Percentiles rank a stretch among this genome's conserved stretches.
These are phyloP conservation scores for Morbakka virulenta DNA, from an alignment of 30 jellyfish, hydroid and myxozoan genomes.

Conservation along the genomic window DNA sequence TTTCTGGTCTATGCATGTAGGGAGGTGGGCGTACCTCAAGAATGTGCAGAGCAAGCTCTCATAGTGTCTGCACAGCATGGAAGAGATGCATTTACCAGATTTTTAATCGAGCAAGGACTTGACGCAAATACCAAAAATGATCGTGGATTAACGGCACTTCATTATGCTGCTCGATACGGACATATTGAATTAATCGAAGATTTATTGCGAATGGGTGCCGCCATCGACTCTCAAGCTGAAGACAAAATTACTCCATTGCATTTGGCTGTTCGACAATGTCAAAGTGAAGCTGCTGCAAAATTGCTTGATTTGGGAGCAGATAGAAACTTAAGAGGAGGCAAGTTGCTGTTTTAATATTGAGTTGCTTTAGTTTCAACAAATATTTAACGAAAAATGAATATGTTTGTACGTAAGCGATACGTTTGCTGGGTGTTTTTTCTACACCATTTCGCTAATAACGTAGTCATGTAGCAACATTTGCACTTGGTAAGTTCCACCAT, in stretches of 20 bases:
- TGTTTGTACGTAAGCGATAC: no score
- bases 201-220: constrained; percentile 65
- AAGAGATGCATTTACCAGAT: neutral
- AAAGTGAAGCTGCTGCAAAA: constrained; percentile 47
- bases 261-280: constrained; percentile 75
- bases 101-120: constrained; percentile 33
- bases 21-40: neutral
- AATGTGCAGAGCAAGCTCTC: constrained; percentile 23
- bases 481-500: no score
- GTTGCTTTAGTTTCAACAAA: no score
- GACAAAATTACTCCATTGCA: constrained; percentile 78
- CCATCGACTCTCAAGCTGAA: constrained; percentile 31
- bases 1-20: neutral
- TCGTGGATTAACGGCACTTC: constrained; percentile 39
- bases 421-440: no score
- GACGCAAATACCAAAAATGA: constrained; percentile 37
- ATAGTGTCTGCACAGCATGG: constrained; percentile 67
- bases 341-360: no score
- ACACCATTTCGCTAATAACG: no score
- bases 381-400: no score
- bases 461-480: no score
- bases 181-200: constrained; percentile 45
- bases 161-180: constrained; percentile 66
- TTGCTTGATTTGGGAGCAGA: constrained; percentile 59
- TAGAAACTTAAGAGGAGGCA: constrained; percentile 56